Base-by-base conservation (phyloP, 2,888 invertebrate genomes). In the Trypoxylon attenuatum region DNA sequence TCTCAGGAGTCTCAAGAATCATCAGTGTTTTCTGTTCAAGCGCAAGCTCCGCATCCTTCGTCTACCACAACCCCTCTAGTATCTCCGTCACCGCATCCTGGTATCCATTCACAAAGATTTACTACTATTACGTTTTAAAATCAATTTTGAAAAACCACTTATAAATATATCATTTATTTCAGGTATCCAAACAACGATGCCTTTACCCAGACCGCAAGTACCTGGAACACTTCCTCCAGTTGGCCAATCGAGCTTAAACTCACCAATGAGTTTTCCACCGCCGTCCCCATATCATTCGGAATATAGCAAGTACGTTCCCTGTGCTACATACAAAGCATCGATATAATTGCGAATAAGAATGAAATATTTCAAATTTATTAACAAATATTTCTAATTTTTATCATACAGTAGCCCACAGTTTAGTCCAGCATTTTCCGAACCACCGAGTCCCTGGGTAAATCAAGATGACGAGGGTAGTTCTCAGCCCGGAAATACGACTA, bases 1-100 rank as follows among this genome's bases (percentile, higher is more conserved):
- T 92, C 93, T 6, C 91, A 94, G 89, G 94, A 94, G 85, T 93
- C 93, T 1, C 93, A 94, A 85, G 94, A 93, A 82, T 92, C 93
- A 39, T 90, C 90, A 1, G 89, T 89, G 49, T 90, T 91, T 72
- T 80, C 84, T 60, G 82, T 83, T 45, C 84, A 84, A 77, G 68
- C 83, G 71, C 77, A 82, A 66, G 69, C 84, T 33, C 81, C 84
- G 15, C 82, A 81, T 39, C 76, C 82, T 42, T 77, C 85, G n/a
- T 79, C 85, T 41, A 77, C 81, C 51, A 79, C 83, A 22, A 76
- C 86, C 22, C 84, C 87, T 43, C 79, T 87, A 43, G 85, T 88
- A 16, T 87, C 88, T 49, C 86, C 86, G 8, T 86, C 87, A 45
- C 86, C 85, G 13, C 87, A 87, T 80, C 80, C 86, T 76, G 83